A percentile compares a stretch with the other conserved stretches of the same genome.
Conservation (phyloP, 2,888 invertebrate species). For the Atrina japonica region DNA sequence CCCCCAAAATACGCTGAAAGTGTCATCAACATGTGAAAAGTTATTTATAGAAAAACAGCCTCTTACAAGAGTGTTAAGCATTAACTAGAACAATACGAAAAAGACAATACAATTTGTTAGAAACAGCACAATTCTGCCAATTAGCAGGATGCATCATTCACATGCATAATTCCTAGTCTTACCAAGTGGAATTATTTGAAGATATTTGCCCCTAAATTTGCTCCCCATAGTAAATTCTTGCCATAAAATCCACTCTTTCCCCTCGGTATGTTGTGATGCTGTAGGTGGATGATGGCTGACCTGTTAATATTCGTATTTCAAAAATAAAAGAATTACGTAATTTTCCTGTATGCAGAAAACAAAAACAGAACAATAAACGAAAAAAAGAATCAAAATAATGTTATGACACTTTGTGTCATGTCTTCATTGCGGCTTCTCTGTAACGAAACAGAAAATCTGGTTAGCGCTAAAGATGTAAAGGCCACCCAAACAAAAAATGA, state of each 20-base stretch:
- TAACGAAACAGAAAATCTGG: background rate
- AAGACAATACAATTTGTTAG: too few relatives aligned
- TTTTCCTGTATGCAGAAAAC: background rate
- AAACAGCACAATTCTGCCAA: too few relatives aligned
- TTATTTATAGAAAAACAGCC: too few relatives aligned
- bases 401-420: background rate
- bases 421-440: background rate
- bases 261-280: slow-evolving; percentile 97
- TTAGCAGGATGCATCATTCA: background rate
- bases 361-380: background rate
- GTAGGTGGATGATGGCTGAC: slow-evolving; percentile 99
- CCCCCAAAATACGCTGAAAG: too few relatives aligned
- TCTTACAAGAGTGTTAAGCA: too few relatives aligned
- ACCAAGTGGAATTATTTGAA: slow-evolving; percentile 86
- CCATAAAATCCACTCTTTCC: slow-evolving; percentile 95
- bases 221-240: slow-evolving; percentile 99
- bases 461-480: too few relatives aligned
- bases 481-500: too few relatives aligned
- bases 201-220: slow-evolving; percentile 99
- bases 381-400: background rate
- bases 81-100: too few relatives aligned
- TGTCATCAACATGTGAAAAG: too few relatives aligned
- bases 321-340: too few relatives aligned
- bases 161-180: slow-evolving; percentile 2
- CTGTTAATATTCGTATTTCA: slow-evolving; percentile 71